Evolutionary conservation across 2,113 vertebrate species (phyloP).

Genomic region (Neolamprologus sp.): DNA sequence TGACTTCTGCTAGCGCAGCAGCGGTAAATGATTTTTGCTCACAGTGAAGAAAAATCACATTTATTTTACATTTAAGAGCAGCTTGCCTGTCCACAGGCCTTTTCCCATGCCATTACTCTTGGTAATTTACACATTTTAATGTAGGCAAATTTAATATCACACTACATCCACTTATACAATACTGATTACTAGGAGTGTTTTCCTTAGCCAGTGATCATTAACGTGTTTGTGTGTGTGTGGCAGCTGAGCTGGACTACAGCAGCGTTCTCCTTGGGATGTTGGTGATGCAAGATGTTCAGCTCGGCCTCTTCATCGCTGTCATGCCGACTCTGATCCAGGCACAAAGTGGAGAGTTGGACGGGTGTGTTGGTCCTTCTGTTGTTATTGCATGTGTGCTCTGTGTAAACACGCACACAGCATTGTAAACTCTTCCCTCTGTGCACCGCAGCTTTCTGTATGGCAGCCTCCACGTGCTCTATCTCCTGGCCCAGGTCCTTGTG

Average conservation of each 20-base stretch:
- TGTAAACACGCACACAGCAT: neutral
- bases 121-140: neutral
- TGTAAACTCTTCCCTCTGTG: neutral
- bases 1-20: neutral
- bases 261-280: slow-evolving; percentile 90
- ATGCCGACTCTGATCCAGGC: slow-evolving; percentile 92
- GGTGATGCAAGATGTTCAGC: slow-evolving; percentile 95
- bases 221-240: neutral
- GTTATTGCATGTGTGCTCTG: neutral
- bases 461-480: slow-evolving; percentile 74
- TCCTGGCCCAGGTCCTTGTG: slow-evolving; percentile 81
- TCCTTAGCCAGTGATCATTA: neutral
- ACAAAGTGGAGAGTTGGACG: slow-evolving; percentile 73
- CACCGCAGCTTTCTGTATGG: slow-evolving; percentile 70
- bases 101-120: neutral
- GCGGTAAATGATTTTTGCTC: neutral
- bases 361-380: slow-evolving; percentile 57
- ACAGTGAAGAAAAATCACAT: neutral
- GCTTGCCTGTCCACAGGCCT: neutral
- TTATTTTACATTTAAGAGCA: neutral
- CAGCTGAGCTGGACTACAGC: slow-evolving; percentile 91
- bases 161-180: neutral
- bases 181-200: neutral
- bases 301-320: slow-evolving; percentile 88
- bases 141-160: neutral